Evolutionary conservation across 1,140 invertebrate genomes (phyloP), one percentile per base, ranked within the genome.

Genomic region (Polyergus mexicanus): DNA sequence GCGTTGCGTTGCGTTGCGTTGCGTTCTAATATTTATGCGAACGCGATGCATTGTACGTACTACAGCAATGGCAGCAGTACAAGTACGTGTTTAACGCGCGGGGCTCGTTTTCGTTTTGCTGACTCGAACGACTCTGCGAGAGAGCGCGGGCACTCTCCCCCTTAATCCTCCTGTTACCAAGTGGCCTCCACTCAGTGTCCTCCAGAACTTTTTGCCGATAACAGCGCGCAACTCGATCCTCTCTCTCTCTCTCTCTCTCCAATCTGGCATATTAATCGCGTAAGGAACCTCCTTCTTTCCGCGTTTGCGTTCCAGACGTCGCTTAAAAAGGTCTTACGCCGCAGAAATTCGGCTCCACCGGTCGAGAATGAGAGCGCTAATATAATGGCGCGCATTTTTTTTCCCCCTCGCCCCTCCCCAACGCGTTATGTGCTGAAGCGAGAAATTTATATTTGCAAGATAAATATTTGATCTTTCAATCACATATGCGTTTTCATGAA

Each of bases 251-350:
- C 41, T 16, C 25, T 35, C 41, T 16, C 41, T 22, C 56, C 51
- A 47, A 85, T 74, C 44, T 72, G 54, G 76, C 88, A 89, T 89
- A 89, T 72, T 88, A 88, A 89, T 88, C 68, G 68, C 68, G 25
- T 5, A 56, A 56, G 66, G 22, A 19, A 58, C 32, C 62, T 28
- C 16, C 8, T 22, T n/a, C 8, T 22, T n/a, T 16, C 10, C 28
- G 32, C n/a, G 75, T 60, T 68, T 56, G 60, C 44, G n/a, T 69
- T 77, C 19, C 25, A 5, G 19, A 19, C 74, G 8, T 41, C 25
- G 22, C 38, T 78, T 58, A 58, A 72, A 81, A 81, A 72, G 25
- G 10, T 25, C 54, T 60, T 72, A 72, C 66, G 11, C 54, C 38
- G 66, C 78, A 44, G 63, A 83, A 60, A 83, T 83, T 83, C 25